phyloP scores from a whole-genome alignment of 1,140 invertebrate genomes.

The Drosophila nigromelanica region DNA sequence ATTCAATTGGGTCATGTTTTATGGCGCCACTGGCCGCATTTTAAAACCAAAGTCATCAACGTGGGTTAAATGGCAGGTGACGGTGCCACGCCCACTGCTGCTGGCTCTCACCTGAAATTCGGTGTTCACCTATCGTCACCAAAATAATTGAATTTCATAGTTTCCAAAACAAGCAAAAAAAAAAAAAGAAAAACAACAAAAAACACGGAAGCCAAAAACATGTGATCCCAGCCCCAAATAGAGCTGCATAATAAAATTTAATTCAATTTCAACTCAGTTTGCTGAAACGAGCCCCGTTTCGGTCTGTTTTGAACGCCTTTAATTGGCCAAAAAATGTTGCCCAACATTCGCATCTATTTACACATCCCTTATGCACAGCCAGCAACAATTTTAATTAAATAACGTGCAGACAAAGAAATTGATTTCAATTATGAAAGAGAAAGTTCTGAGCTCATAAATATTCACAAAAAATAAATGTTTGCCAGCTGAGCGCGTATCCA shows the following conservation, averaged over 20 bases:
- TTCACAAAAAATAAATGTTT: too few species aligned
- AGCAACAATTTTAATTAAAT: too few species aligned
- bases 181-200: not conserved
- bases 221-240: slow-evolving; percentile 1
- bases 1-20: slow-evolving; percentile 80
- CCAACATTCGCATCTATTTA: not conserved
- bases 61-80: slow-evolving; percentile 65
- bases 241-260: slow-evolving; percentile 19
- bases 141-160: slow-evolving; percentile 13
- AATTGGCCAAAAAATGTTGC: not conserved
- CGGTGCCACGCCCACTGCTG: not conserved
- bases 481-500: too few species aligned
- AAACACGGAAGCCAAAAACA: not conserved
- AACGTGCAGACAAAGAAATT: too few species aligned
- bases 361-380: not conserved
- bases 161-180: not conserved
- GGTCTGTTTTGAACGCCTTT: not conserved
- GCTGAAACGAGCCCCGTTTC: not conserved
- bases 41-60: slow-evolving; percentile 38
- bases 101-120: not conserved
- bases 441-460: too few species aligned
- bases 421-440: too few species aligned
- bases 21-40: slow-evolving; percentile 49
- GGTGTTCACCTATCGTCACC: not conserved
- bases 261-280: slow-evolving; percentile 12